Conservation (phyloP, 2,888 invertebrate genomes). For the Euclidia mi region DNA sequence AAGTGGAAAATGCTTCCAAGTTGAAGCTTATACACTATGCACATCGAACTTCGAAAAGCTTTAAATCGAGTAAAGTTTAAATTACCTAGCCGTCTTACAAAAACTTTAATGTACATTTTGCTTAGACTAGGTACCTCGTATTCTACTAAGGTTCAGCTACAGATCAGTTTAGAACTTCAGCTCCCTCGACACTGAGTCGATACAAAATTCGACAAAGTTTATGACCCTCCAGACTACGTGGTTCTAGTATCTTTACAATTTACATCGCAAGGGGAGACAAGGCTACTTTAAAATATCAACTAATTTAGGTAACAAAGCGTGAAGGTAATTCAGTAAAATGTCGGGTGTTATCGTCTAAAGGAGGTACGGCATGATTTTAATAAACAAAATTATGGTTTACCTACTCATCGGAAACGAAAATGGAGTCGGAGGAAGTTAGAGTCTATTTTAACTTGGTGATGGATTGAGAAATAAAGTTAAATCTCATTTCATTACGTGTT, state of each 20-base stretch:
- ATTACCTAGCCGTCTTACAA: slow-evolving; percentile 13
- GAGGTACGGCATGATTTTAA: not conserved
- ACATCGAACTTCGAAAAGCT: slow-evolving; percentile 1
- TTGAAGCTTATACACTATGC: not conserved
- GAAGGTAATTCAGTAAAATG: not conserved
- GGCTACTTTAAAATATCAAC: slow-evolving; percentile 39
- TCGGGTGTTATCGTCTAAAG: not conserved
- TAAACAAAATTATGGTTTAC: no score
- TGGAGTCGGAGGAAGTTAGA: no score
- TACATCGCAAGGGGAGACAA: slow-evolving; percentile 27
- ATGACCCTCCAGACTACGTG: slow-evolving; percentile 38
- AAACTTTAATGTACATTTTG: slow-evolving; percentile 20
- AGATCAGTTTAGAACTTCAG: slow-evolving; percentile 47
- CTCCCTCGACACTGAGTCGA: slow-evolving; percentile 38
- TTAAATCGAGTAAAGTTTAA: slow-evolving; percentile 15
- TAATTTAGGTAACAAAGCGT: slow-evolving; percentile 21
- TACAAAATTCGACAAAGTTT: slow-evolving; percentile 49
- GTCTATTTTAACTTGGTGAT: no score
- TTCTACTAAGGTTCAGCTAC: slow-evolving; percentile 34
- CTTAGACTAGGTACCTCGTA: slow-evolving; percentile 31
- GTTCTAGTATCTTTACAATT: slow-evolving; percentile 47
- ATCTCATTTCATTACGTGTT: no score
- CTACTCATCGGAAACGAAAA: no score
- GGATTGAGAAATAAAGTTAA: no score
- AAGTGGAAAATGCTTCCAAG: slow-evolving; percentile 2